Evolutionary conservation across 2,113 vertebrate species (phyloP), one percentile per base, ranked within the genome.

Genomic region (Archilochus colubris): DNA sequence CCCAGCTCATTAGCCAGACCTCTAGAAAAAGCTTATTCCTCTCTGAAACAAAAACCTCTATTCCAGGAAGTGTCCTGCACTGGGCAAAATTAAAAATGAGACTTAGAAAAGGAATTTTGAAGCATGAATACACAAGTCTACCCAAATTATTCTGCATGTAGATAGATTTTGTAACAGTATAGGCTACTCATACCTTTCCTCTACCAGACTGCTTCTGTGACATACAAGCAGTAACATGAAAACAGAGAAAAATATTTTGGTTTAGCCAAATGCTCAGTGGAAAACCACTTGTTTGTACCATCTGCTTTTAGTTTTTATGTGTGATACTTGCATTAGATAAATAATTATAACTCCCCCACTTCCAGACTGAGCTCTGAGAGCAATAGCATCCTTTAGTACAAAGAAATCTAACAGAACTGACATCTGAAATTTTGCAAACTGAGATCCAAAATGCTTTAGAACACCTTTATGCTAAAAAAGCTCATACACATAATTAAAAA

Each of bases 111-210:
- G 12, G 27, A 73, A 69, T 27, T 70, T 50, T 59, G 40, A 73
- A 81, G 54, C 30, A 69, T 17, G n/a, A 69, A 38, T 25, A 74
- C 20, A 36, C 13, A 57, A 2, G 14, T 40, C 27, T 30, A 69
- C 7, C 8, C 19, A 77, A 54, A 24, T 44, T 46, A n/a, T 33
- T 62, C 24, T 43, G 28, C 12, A 36, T 12, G 5, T 23, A 50
- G 14, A 14, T 5, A 55, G 4, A 17, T 70, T 51, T 78, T 20
- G 23, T 36, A 44, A 51, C 69, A 19, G 13, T 40, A 5, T 2
- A 64, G 7, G 54, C 19, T 59, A 82, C 17, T 46, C 5, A 20
- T 4, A 13, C 27, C 31, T 83, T 57, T 0, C 0, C 6, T 82
- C 62, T 75, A 67, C 12, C 7, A 73, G 53, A 18, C 9, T 55